phyloP scores from a whole-genome alignment of 2,888 invertebrate species.

The Clanis bilineata region DNA sequence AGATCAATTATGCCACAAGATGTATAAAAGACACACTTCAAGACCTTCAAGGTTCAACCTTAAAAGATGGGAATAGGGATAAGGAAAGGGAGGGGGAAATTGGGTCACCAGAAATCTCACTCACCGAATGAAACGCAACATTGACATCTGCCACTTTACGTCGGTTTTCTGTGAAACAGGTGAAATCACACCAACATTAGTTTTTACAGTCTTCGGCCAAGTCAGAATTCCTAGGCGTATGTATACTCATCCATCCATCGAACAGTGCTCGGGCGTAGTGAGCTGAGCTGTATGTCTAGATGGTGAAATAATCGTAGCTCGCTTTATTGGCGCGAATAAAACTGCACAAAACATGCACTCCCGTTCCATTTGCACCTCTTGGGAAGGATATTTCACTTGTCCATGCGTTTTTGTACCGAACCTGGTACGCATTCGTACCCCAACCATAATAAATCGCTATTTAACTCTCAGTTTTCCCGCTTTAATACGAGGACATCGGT shows the following conservation, averaged over 20 bases:
- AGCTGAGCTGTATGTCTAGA: not conserved
- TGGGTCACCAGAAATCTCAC: no score
- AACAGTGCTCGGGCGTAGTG: not conserved
- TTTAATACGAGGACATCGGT: constrained; percentile 76
- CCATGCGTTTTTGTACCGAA: not conserved
- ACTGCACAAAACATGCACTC: not conserved
- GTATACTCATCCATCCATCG: not conserved
- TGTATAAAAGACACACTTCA: no score
- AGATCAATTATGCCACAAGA: no score
- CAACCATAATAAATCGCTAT: constrained; percentile 70
- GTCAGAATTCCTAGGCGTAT: not conserved
- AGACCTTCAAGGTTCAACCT: no score
- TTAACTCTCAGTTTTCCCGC: constrained; percentile 73
- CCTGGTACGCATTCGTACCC: constrained; percentile 27
- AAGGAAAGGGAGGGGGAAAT: no score
- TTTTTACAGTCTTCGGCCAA: no score
- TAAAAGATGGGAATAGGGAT: no score
- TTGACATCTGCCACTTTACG: no score
- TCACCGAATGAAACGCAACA: no score
- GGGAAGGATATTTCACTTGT: constrained; percentile 14
- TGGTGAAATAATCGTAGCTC: not conserved
- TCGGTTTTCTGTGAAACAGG: no score
- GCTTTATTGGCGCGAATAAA: not conserved
- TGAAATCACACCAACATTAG: no score
- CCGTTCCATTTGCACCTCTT: constrained; percentile 9